Base-by-base conservation (phyloP, 2,113 vertebrate species). In the Sphyrna mokarran region DNA sequence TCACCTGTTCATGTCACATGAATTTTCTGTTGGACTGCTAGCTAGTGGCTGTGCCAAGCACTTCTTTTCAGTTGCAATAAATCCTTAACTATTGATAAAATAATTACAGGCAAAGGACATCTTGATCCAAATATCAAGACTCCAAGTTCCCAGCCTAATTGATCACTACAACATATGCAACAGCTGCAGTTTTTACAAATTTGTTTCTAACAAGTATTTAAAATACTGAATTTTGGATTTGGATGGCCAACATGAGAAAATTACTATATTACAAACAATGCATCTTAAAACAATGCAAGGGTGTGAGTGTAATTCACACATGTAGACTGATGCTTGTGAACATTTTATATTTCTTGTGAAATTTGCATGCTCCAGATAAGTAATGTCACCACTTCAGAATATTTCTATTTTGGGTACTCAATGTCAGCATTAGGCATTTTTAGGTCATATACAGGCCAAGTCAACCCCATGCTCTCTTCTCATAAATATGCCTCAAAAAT, bases 21-120 rank as follows among this genome's bases (percentile, higher is more conserved):
- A 87, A 85, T 95, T 86, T 43, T 95, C n/a, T 61, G 54, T 40
- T 29, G 61, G 29, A 7, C 33, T 83, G 66, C 70, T 33, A 87
- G 78, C 66, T 43, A 72, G 43, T n/a, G 61, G 78, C 95, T 43
- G 80, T 95, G 94, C 94, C 58, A 68, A 61, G 72, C 66, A 96
- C 80, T 87, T 78, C 89, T 68, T 58, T 89, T 94, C 96, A 48
- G 16, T 86, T 96, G 96, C 33, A 63, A 76, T 96, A 96, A 95
- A 96, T 97, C 96, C 96, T 95, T 94, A 86, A 94, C 97, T 33
- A 93, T 66, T 97, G 96, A 96, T 95, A 95, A 96, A 96, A 96
- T 96, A 96, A 96, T 93, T 96, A 96, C 78, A 8, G 96, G 80
- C 89, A 96, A 96, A 96, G 95, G 96, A 95, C 85, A 1, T 0